These are phyloP conservation scores for Deilephila porcellus DNA, from an alignment of 2,888 invertebrate species.

Conservation along the genomic window DNA sequence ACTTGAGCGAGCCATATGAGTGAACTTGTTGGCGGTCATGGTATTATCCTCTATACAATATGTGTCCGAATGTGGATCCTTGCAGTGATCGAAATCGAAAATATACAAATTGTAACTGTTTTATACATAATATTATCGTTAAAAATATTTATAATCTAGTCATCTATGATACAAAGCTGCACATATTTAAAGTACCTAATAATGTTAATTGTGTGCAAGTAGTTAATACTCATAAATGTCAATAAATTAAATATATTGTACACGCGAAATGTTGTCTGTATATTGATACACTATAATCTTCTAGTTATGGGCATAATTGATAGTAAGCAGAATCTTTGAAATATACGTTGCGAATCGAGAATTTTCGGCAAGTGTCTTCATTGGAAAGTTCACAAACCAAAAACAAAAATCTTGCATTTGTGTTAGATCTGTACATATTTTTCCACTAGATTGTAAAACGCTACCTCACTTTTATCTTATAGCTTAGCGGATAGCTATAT, in stretches of 20 bases:
- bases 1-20: conserved; percentile 87
- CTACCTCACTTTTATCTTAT: conserved; percentile 83
- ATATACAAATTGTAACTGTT: conserved; percentile 74
- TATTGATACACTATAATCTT: conserved; percentile 47
- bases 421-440: conserved; percentile 79
- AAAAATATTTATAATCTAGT: conserved; percentile 80
- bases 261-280: conserved; percentile 68
- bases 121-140: conserved; percentile 74
- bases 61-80: conserved; percentile 81
- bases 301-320: conserved; percentile 52
- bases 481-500: conserved; percentile 76
- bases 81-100: conserved; percentile 83
- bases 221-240: conserved; percentile 77
- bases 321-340: conserved; percentile 32
- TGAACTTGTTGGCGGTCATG: conserved; percentile 74
- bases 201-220: conserved; percentile 73
- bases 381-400: conserved; percentile 67
- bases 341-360: conserved; percentile 40
- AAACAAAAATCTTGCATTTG: conserved; percentile 68
- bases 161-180: conserved; percentile 77
- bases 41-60: conserved; percentile 79
- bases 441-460: conserved; percentile 82
- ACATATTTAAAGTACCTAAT: conserved; percentile 73
- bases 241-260: conserved; percentile 65
- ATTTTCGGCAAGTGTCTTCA: conserved; percentile 40